phyloP scores from a whole-genome alignment of 2,888 invertebrate genomes.

The Parnassius mnemosyne region DNA sequence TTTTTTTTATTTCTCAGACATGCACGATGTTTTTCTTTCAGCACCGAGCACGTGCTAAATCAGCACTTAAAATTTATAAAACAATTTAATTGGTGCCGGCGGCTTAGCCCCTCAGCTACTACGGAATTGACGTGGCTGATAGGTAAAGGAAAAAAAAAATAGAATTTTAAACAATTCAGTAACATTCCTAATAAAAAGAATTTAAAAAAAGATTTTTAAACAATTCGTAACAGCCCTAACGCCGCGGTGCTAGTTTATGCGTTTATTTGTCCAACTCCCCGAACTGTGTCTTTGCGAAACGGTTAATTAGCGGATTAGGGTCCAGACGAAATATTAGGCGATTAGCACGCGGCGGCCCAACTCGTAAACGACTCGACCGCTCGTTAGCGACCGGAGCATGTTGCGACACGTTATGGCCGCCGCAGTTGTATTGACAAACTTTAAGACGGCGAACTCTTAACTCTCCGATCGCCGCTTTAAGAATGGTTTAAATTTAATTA shows the following conservation, averaged over 20 bases:
- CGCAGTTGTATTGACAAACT: conserved; percentile 2
- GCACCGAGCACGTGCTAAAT: no score
- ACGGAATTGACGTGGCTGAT: no score
- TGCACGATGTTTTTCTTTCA: no score
- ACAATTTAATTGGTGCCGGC: no score
- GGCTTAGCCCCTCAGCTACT: no score
- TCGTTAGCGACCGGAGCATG: conserved; percentile 19
- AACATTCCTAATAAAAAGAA: no score
- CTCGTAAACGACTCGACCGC: conserved; percentile 7
- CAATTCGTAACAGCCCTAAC: conserved; percentile 5
- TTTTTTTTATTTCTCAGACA: no score
- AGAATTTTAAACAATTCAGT: no score
- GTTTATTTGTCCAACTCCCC: conserved; percentile 27
- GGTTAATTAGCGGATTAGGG: conserved; percentile 33
- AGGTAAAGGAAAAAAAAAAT: no score
- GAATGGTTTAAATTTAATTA: no score
- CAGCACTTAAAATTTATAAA: no score
- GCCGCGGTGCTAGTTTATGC: conserved; percentile 27
- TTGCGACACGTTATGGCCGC: not conserved
- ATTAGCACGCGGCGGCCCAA: conserved; percentile 27
- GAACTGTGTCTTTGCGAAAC: conserved; percentile 30
- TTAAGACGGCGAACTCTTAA: not conserved
- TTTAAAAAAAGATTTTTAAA: not conserved
- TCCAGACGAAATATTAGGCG: conserved; percentile 32
- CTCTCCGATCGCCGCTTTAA: no score